phyloP scores from a whole-genome alignment of 2,113 vertebrate genomes.

The Columbina picui region DNA sequence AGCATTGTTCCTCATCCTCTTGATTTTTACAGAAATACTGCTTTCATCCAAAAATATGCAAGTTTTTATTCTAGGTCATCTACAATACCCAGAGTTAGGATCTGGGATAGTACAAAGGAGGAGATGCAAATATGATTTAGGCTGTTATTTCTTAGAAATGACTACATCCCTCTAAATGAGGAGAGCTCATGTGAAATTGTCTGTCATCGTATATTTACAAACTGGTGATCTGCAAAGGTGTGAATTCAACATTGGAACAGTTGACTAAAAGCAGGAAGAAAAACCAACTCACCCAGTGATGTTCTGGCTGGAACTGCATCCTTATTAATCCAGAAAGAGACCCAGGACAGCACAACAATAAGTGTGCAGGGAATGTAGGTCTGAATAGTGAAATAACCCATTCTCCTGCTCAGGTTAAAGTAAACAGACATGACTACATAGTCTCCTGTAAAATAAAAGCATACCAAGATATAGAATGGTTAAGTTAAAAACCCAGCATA shows the following conservation, averaged over 20 bases:
- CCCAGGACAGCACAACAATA: conserved; percentile 97
- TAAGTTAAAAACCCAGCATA: neutral
- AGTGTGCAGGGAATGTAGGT: conserved; percentile 98
- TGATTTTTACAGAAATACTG: neutral
- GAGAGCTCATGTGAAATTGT: neutral
- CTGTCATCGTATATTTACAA: neutral
- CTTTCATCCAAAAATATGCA: neutral
- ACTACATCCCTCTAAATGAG: neutral
- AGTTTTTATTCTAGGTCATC: neutral
- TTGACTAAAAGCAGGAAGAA: neutral
- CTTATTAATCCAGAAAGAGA: conserved; percentile 99
- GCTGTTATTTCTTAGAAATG: neutral
- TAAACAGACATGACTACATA: conserved; percentile 97
- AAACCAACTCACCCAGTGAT: conserved; percentile 85
- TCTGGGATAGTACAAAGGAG: neutral
- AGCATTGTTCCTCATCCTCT: neutral
- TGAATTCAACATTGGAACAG: neutral
- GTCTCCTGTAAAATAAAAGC: conserved; percentile 83
- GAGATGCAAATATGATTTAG: neutral
- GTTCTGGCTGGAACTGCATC: conserved; percentile 97
- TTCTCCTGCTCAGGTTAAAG: conserved; percentile 97
- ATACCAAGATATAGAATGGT: neutral
- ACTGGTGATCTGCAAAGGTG: neutral
- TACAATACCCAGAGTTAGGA: neutral
- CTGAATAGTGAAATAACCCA: conserved; percentile 99